Percentiles rank a stretch among this genome's conserved stretches.
Evolutionary conservation across 2,888 invertebrate species (phyloP).

Genomic region (Corbicula japonica): DNA sequence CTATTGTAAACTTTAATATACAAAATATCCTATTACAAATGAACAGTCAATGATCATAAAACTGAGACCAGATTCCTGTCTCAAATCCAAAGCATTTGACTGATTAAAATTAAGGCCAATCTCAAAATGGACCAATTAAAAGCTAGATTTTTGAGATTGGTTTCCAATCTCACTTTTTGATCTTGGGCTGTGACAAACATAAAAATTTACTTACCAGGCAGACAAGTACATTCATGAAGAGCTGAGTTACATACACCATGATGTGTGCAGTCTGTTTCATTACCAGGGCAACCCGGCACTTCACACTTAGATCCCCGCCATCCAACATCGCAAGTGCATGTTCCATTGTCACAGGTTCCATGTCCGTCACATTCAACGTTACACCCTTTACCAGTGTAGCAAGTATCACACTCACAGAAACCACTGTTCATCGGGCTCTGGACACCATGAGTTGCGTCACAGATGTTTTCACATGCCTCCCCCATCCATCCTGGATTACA

Average conservation of each 20-base stretch:
- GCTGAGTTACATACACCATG: slow-evolving; percentile 74
- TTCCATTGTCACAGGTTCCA: slow-evolving; percentile 58
- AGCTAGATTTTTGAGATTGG: too few species aligned
- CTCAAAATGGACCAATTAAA: too few species aligned
- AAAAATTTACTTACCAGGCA: slow-evolving; percentile 70
- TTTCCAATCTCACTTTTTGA: too few species aligned
- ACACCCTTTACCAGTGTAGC: slow-evolving; percentile 74
- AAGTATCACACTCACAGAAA: slow-evolving; percentile 69
- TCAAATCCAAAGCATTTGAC: too few species aligned
- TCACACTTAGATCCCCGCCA: slow-evolving; percentile 77
- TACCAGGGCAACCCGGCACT: slow-evolving; percentile 73
- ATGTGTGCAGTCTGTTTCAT: slow-evolving; percentile 65
- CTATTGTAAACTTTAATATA: too few species aligned
- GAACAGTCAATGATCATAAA: too few species aligned
- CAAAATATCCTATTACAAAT: too few species aligned
- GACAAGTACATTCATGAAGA: slow-evolving; percentile 70
- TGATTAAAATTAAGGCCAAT: too few species aligned
- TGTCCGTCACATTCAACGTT: slow-evolving; percentile 69
- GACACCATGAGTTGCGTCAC: slow-evolving; percentile 65
- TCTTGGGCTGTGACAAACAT: not conserved
- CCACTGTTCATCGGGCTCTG: slow-evolving; percentile 72
- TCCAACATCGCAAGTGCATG: slow-evolving; percentile 71
- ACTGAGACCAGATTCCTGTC: too few species aligned
- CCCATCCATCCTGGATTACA: slow-evolving; percentile 76
- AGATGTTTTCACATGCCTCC: slow-evolving; percentile 72